A percentile compares a stretch with the other conserved stretches of the same genome.
Conservation (phyloP, 2,797 vertebrate species). For the Eulemur coronatus region DNA sequence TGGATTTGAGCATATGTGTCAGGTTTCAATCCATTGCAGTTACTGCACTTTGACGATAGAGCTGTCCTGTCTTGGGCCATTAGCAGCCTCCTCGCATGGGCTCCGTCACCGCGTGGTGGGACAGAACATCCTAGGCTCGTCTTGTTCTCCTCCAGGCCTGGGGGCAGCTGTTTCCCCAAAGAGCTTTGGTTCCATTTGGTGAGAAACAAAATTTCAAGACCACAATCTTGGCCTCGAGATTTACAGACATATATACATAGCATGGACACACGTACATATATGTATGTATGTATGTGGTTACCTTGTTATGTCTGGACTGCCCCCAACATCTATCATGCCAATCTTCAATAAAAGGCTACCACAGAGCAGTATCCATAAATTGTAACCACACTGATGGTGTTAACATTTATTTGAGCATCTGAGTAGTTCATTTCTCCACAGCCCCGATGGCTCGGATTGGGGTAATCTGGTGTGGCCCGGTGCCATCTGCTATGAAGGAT, state of each 20-base stretch:
- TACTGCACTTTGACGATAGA: neutral
- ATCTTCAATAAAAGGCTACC: neutral
- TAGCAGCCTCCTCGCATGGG: neutral
- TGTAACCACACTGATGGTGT: accelerated
- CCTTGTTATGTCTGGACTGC: neutral
- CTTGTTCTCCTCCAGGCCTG: neutral
- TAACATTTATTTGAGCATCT: neutral
- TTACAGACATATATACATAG: accelerated
- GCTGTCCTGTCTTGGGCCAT: neutral
- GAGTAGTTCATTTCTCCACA: neutral
- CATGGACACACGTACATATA: neutral
- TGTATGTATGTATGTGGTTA: accelerated
- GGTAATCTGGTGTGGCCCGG: neutral
- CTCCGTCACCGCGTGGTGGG: accelerated
- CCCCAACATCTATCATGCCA: accelerated
- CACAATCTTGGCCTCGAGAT: accelerated
- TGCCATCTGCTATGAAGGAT: neutral
- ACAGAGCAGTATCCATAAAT: neutral
- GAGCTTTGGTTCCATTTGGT: neutral
- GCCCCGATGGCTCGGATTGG: neutral
- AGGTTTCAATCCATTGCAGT: neutral
- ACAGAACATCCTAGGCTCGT: too few species aligned
- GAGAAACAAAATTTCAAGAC: neutral
- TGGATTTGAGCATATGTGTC: neutral
- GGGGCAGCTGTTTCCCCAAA: neutral